A percentile compares a stretch with the other conserved stretches of the same genome.
These are phyloP conservation scores for Lasioglossum lativentre DNA, from an alignment of 2,888 invertebrate genomes.

Conservation along the genomic window DNA sequence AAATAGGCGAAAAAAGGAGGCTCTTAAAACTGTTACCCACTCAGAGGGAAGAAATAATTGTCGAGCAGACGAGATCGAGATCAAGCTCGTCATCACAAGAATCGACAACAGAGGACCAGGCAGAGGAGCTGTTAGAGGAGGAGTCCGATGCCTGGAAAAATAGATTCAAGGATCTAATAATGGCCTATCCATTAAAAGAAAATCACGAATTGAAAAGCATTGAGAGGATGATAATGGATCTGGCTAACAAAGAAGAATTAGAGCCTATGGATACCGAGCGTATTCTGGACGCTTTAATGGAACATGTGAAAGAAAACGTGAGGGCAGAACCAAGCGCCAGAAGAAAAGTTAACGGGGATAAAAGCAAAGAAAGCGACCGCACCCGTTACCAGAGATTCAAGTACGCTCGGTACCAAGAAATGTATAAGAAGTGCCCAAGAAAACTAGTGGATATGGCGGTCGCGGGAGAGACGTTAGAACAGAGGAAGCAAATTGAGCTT, in stretches of 20 bases:
- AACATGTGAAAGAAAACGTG: too few relatives aligned
- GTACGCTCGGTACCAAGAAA: not conserved
- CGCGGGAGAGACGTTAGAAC: not conserved
- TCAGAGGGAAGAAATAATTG: not conserved
- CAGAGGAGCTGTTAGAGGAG: accelerated
- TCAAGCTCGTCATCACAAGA: not conserved
- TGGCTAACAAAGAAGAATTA: accelerated
- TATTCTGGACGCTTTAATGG: not conserved
- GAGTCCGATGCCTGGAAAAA: not conserved
- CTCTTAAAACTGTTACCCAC: not conserved
- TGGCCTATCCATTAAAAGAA: too few relatives aligned
- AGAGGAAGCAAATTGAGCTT: not conserved
- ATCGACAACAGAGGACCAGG: not conserved
- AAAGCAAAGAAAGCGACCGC: accelerated
- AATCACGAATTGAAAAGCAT: too few relatives aligned
- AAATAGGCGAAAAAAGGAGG: conserved; percentile 13
- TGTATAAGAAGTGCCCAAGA: not conserved
- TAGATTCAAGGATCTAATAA: accelerated
- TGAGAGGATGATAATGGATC: not conserved
- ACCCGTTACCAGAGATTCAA: not conserved
- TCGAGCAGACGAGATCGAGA: not conserved
- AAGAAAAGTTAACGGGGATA: too few relatives aligned
- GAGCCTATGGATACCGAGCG: not conserved
- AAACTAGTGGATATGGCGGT: not conserved
- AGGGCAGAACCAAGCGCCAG: too few relatives aligned